Base-by-base conservation (phyloP, 2,888 invertebrate genomes). In the Aplocera efformata region DNA sequence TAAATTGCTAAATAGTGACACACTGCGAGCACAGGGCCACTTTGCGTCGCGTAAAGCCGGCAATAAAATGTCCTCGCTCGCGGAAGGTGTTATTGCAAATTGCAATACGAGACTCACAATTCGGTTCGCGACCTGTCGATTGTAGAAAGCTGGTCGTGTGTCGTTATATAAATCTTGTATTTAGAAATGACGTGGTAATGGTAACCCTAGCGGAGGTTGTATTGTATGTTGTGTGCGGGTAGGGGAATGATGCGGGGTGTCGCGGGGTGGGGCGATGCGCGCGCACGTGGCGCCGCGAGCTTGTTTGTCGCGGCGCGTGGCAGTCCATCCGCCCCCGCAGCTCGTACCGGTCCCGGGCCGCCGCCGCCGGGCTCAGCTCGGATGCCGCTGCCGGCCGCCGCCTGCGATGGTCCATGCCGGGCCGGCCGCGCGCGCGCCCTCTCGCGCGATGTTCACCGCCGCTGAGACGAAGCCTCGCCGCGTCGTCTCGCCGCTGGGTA, bases 401-500 rank as follows among this genome's bases (percentile, higher is more conserved):
- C 80, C 73, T 84, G 88, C 88, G 74, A 88, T 88, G 88, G 88
- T 88, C 85, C 88, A 86, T 75, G 78, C 88, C 83, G 86, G 88
- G 83, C 86, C 83, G 83, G 82, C 84, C 80, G 82, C 84, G 79
- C 85, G 86, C 78, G 84, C 86, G 81, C 81, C 81, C 75, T 76
- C 78, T 67, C 81, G 84, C 80, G 85, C 86, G 66, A 85, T 85
- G 86, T 88, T 88, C 73, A 67, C 83, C 79, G 83, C 85, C 83
- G 78, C 81, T 79, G 84, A 85, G 75, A 70, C 71, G 58, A 84
- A 84, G 70, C 83, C 88, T 72, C 86, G 84, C 56, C 88, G 85
- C 69, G 81, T 84, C 73, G 88, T 90, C 73, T 90, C 90, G 68
- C 90, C 90, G 62, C 88, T 92, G 76, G 94, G 95, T 56, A 93